Evolutionary conservation across 2,113 vertebrate genomes (phyloP).

Genomic region (Malurus elegans): DNA sequence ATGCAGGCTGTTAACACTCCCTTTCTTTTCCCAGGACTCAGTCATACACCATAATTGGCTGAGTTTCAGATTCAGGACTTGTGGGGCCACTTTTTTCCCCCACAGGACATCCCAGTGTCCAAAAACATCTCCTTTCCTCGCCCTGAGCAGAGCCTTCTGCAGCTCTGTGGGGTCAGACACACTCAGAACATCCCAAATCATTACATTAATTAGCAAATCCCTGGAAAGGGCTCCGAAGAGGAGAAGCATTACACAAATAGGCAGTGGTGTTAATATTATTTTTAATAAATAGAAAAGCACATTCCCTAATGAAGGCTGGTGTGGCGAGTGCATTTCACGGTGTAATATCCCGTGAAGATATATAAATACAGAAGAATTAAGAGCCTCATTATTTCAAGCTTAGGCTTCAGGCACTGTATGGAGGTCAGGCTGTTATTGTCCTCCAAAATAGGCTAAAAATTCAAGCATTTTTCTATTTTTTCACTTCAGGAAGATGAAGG

Average conservation of each 20-base stretch:
- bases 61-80: no score
- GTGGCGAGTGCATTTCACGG: neutral
- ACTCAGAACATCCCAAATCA: neutral
- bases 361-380: neutral
- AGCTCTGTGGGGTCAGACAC: neutral
- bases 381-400: neutral
- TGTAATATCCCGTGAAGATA: neutral
- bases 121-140: neutral
- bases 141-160: neutral
- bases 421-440: neutral
- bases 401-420: neutral
- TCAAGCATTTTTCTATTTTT: neutral
- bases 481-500: neutral
- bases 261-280: neutral
- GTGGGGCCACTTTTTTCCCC: no score
- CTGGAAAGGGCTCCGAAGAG: conserved; percentile 11
- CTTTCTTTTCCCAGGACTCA: no score
- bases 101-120: no score
- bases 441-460: neutral
- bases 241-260: neutral
- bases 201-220: conserved; percentile 6
- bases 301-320: neutral
- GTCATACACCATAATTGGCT: no score
- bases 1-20: no score
- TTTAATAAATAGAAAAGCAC: neutral